Percentiles rank a stretch among this genome's conserved stretches.
These are phyloP conservation scores for Allygus modestus DNA, from an alignment of 2,888 invertebrate genomes.

Conservation along the genomic window DNA sequence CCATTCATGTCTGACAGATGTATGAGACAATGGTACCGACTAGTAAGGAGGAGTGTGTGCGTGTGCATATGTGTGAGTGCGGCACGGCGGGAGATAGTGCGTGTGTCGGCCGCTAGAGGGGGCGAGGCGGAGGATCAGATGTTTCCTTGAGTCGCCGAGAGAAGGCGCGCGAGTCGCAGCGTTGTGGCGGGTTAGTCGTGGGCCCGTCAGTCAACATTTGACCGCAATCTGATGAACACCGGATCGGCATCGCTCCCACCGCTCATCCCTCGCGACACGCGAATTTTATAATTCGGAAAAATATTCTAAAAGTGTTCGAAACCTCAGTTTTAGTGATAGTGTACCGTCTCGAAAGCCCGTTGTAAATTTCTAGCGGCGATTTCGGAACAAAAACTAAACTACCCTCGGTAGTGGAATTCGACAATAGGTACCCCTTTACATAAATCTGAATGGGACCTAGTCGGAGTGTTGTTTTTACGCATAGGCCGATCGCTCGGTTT, in stretches of 20 bases:
- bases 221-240: conserved; percentile 64
- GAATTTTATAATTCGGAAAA: conserved; percentile 4
- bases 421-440: conserved; percentile 52
- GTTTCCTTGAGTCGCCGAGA: conserved; percentile 73
- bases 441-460: conserved; percentile 53
- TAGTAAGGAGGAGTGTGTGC: not conserved
- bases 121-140: conserved; percentile 54
- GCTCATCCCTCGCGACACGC: conserved; percentile 46
- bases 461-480: conserved; percentile 14
- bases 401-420: conserved; percentile 28
- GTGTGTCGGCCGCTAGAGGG: conserved; percentile 60
- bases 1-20: not conserved
- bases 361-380: conserved; percentile 18
- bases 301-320: conserved; percentile 24
- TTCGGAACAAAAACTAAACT: conserved; percentile 37
- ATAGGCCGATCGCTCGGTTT: conserved; percentile 1
- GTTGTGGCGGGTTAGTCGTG: conserved; percentile 43
- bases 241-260: conserved; percentile 66
- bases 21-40: not conserved
- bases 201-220: conserved; percentile 72
- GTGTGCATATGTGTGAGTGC: not conserved
- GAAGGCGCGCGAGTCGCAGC: conserved; percentile 75
- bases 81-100: conserved; percentile 12
- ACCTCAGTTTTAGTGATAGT: not conserved
- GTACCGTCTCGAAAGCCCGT: not conserved